Percentiles rank a stretch among this genome's conserved stretches.
Conservation (phyloP, 2,888 invertebrate genomes). For the Escarpia spicata region DNA sequence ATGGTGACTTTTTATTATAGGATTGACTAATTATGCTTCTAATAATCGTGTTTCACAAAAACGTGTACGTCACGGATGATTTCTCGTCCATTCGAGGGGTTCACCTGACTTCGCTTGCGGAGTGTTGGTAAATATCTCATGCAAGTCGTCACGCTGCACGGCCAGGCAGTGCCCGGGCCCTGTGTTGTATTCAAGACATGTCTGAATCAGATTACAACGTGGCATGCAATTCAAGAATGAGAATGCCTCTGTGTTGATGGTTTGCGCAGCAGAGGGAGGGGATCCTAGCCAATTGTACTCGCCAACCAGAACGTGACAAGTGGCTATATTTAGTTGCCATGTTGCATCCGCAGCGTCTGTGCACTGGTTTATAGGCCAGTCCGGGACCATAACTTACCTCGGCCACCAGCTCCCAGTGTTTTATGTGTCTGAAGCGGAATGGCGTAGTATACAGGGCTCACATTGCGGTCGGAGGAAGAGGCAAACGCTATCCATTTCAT, state of each 20-base stretch:
- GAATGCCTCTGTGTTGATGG: neutral
- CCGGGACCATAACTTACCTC: neutral
- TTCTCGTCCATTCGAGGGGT: neutral
- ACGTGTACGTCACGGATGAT: neutral
- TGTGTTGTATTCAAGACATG: neutral
- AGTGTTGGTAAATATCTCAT: neutral
- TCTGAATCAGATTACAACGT: neutral
- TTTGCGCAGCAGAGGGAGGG: neutral
- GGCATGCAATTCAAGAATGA: neutral
- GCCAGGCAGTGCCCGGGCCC: neutral
- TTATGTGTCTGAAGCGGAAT: conserved; percentile 8
- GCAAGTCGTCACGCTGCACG: neutral
- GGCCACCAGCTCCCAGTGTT: neutral
- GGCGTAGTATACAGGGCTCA: neutral
- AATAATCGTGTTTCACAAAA: neutral
- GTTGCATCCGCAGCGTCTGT: neutral
- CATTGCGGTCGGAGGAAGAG: neutral
- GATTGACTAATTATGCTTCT: neutral
- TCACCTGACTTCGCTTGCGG: neutral
- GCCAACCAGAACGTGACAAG: neutral
- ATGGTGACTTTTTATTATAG: neutral
- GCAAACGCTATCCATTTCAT: neutral
- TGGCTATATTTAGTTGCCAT: conserved; percentile 1
- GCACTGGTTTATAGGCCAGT: neutral
- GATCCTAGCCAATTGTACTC: neutral